Evolutionary conservation across 2,888 invertebrate genomes (phyloP).

Genomic region (Amphipyra tragopoginis): DNA sequence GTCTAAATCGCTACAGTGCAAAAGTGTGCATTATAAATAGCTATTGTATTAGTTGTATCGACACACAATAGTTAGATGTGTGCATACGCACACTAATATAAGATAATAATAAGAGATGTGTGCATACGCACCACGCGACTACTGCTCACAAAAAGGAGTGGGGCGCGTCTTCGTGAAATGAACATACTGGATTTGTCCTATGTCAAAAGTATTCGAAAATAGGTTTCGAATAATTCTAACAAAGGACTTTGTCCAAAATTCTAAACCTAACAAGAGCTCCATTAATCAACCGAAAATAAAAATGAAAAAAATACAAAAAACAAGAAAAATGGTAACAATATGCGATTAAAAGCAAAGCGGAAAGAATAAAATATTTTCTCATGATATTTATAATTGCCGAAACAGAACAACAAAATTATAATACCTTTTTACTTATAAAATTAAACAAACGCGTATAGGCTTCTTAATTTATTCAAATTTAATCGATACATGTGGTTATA

Average conservation of each 20-base stretch:
- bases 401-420: conserved; percentile 51
- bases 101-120: no score
- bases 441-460: conserved; percentile 47
- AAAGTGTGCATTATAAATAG: no score
- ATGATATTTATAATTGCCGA: conserved; percentile 45
- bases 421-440: conserved; percentile 52
- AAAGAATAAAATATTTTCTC: conserved; percentile 45
- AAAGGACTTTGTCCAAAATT: not conserved
- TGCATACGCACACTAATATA: no score
- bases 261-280: conserved; percentile 44
- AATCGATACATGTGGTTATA: conserved; percentile 13
- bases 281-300: conserved; percentile 40
- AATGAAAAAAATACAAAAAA: conserved; percentile 19
- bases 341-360: conserved; percentile 50
- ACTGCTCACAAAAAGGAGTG: no score
- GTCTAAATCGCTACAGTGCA: no score
- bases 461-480: conserved; percentile 18
- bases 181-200: no score
- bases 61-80: no score
- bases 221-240: no score
- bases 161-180: no score
- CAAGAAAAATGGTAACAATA: conserved; percentile 59
- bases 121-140: no score
- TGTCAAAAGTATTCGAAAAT: no score
- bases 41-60: no score